phyloP scores from a whole-genome alignment of 2,797 vertebrate species.

The Uromys caudimaculatus region DNA sequence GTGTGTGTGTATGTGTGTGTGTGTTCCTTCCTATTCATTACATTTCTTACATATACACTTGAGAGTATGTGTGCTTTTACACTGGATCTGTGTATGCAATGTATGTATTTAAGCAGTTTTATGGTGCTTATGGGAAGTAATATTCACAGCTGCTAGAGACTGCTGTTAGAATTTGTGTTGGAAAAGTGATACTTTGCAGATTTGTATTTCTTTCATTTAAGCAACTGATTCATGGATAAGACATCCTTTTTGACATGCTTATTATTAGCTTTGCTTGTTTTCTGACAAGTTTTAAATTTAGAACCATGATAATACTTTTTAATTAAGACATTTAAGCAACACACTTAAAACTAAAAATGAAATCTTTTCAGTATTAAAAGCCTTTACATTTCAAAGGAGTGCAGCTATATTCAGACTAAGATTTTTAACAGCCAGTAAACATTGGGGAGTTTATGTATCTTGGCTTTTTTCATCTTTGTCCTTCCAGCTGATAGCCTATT shows the following conservation, averaged over 20 bases:
- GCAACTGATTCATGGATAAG: slow-evolving; percentile 71
- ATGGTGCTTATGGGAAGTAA: not conserved
- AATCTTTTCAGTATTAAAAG: slow-evolving; percentile 72
- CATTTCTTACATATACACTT: not conserved
- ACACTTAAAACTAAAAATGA: slow-evolving; percentile 66
- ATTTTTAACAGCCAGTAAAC: slow-evolving; percentile 66
- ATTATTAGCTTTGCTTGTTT: slow-evolving; percentile 78
- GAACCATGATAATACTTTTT: slow-evolving; percentile 76
- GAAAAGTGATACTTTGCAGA: slow-evolving; percentile 62
- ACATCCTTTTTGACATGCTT: slow-evolving; percentile 66
- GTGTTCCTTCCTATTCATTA: not conserved
- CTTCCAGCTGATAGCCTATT: slow-evolving; percentile 1
- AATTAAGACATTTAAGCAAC: slow-evolving; percentile 78
- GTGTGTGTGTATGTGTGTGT: not conserved
- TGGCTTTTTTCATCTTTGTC: not conserved
- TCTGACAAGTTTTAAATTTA: slow-evolving; percentile 79
- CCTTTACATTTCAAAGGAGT: slow-evolving; percentile 71
- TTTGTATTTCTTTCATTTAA: slow-evolving; percentile 80
- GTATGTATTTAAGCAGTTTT: not conserved
- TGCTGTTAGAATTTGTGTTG: slow-evolving; percentile 37
- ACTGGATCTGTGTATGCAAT: not conserved
- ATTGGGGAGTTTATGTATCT: slow-evolving; percentile 22
- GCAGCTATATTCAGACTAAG: slow-evolving; percentile 39
- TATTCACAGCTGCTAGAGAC: slow-evolving; percentile 28
- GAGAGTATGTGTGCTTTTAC: not conserved